Evolutionary conservation across 2,888 invertebrate species (phyloP), one percentile per base, ranked within the genome.

Genomic region (Mellilla xanthometata): DNA sequence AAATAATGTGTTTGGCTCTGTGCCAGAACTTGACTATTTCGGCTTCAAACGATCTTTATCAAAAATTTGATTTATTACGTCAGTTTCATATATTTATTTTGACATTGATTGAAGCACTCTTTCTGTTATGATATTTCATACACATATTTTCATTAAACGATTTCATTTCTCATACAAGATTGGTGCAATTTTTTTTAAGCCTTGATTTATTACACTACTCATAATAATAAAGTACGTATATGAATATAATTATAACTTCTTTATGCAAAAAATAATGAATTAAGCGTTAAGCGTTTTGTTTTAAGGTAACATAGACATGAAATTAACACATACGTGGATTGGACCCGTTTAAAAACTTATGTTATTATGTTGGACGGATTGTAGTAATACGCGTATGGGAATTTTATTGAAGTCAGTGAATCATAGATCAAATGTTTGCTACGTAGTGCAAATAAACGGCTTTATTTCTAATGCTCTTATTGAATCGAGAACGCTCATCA

Each of bases 401-500:
- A 1, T 24, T 1, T 24, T 7, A 24, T 24, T 24, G n/a, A 24
- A 24, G 24, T 24, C 8, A 8, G 12, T 9, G 23, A 51, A 61
- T 63, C 59, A 60, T 36, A 39, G 24, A 58, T 58, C 48, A 56
- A 60, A 43, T 55, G 52, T 54, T 54, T 56, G 61, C 58, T 50
- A 48, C 47, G 49, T 9, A 15, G 31, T 2, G 36, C 19, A 40
- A 40, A 43, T 33, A 47, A 44, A 46, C 53, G 10, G 49, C 52
- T 53, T 56, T 41, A 55, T 53, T 54, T 60, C 56, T 55, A 54
- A 67, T 60, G 63, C 68, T 68, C 67, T 68, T 68, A 62, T 68
- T 68, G 58, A 69, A 78, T 77, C 71, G 65, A 67, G 60, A 61
- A 62, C 64, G 68, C 58, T 65, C 67, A 58, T 57, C 68, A 60